Evolutionary conservation across 2,797 vertebrate genomes (phyloP), one percentile per base, ranked within the genome.

Genomic region (Semaprochilodus insignis): DNA sequence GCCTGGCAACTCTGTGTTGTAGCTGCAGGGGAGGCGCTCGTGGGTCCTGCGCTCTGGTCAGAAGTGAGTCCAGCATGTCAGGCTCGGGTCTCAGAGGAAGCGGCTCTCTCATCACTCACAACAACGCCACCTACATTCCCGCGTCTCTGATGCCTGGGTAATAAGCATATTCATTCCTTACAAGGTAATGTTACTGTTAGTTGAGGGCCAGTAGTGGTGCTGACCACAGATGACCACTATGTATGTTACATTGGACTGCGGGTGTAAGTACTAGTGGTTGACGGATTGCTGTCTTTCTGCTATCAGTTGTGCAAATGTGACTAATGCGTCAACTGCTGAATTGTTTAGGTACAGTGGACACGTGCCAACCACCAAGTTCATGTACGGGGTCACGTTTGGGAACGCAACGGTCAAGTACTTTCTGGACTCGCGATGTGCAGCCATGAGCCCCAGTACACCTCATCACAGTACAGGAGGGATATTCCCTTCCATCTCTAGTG

Each of bases 141-240:
- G 90, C 92, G 6, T 86, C 90, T 51, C 87, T 94, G 81, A 91
- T 93, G 91, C 93, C 93, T 0, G 94, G 93, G 94, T 95, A 92
- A 92, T 74, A 4, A 73, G 0, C 23, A 82, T 27, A 21, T 70
- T 66, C 6, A 44, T 72, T 27, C 4, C 52, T 72, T 44, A 44
- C 40, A 44, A 0, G 8, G 40, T 44, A 10, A 3, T 44, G 40
- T 44, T 2, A 10, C 40, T 44, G 40, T 10, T 6, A 10, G 40
- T 44, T 0, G 8, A 44, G 40, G 5, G 40, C 31, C 31, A 44
- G 40, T 3, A 44, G 6, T 44, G 40, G 40, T 44, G 8, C 6
- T 44, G 40, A 44, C 40, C 40, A 44, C 40, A 44, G 40, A 6
- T 44, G 40, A 44, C 40, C 40, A 40, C 17, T 65, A 31, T 6